Evolutionary conservation across 2,888 invertebrate genomes (phyloP), one percentile per base, ranked within the genome.

Genomic region (Phaedon cochleariae): DNA sequence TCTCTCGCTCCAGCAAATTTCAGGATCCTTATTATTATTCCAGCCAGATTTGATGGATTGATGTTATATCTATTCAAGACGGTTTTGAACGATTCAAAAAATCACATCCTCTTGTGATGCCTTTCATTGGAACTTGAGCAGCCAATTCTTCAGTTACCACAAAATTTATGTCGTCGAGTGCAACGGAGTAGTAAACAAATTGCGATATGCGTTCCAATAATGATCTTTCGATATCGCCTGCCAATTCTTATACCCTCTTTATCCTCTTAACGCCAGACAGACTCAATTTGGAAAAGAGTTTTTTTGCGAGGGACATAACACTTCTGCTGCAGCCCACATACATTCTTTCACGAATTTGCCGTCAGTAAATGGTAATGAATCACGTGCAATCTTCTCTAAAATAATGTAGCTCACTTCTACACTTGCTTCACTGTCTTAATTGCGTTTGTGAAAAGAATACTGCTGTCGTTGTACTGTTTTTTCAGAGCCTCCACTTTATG

Each of bases 281-380:
- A 64, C 66, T 66, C 22, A 66, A 49, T 58, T 66, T 46, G 52
- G 63, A 54, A 64, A 64, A n/a, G n/a, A n/a, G n/a, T n/a, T n/a
- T n/a, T n/a, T n/a, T n/a, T n/a, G n/a, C n/a, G n/a, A n/a, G n/a
- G 57, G 55, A 64, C 51, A 57, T 41, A 67, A 31, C 21, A 64
- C 64, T 52, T 64, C 53, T 26, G 49, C 64, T 26, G 52, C 64
- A 29, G 52, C 57, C 55, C 51, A 55, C 51, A 51, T 55, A 61
- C 60, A 64, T 58, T 60, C 37, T 64, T 67, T 67, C 15, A 67
- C 46, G 20, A 67, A 60, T 60, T 67, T 57, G 21, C 64, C 60
- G 41, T 60, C 64, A 10, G 67, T 64, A 61, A 64, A 67, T 52
- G 64, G 60, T 57, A 55, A 53, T n/a, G 29, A 29, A 51, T 48